Base-by-base conservation (phyloP, 2,113 vertebrate species). In the Nibea albiflora region DNA sequence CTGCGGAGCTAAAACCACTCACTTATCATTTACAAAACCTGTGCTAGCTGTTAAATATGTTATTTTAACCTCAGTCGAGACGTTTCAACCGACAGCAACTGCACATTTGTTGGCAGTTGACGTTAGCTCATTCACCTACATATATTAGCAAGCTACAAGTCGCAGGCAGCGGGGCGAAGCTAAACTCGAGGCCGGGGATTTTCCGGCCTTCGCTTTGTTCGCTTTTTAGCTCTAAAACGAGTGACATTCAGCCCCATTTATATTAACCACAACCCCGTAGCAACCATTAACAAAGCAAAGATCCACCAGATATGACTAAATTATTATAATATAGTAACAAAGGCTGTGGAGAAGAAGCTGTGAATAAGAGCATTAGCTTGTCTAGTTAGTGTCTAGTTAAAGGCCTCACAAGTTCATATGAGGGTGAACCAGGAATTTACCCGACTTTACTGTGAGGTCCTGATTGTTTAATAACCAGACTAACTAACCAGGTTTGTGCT, bases 141-240 rank as follows among this genome's bases (percentile, higher is more conserved):
- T 16, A 26, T 42, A 63, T 15, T 64, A 73, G 66, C 64, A 47
- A 54, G 80, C 56, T 81, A 20, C 58, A 46, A 73, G 86, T 77
- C 69, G 72, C 63, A 42, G 75, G 4, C 39, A 17, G 26, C 6
- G n/a, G 16, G 60, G 63, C 73, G 76, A 35, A 84, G 75, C 88
- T 67, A 92, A 94, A 94, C 87, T 94, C 88, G 83, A 93, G 88
- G 35, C 61, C 87, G 93, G 39, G 92, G 92, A 78, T 92, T 92
- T 82, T 90, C 4, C 42, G 93, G 93, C 93, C 93, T 92, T 84
- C 52, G 90, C 88, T 91, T 91, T 90, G 90, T 92, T 92, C 76
- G 67, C 28, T 3, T 80, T 85, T 64, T 42, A 44, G 78, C 12
- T 14, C 14, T 46, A 46, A 35, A 46, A 69, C 9, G 1, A 47